A percentile compares a stretch with the other conserved stretches of the same genome.
These are phyloP conservation scores for Antheraea assamensis DNA, from an alignment of 2,888 invertebrate species.

Conservation along the genomic window DNA sequence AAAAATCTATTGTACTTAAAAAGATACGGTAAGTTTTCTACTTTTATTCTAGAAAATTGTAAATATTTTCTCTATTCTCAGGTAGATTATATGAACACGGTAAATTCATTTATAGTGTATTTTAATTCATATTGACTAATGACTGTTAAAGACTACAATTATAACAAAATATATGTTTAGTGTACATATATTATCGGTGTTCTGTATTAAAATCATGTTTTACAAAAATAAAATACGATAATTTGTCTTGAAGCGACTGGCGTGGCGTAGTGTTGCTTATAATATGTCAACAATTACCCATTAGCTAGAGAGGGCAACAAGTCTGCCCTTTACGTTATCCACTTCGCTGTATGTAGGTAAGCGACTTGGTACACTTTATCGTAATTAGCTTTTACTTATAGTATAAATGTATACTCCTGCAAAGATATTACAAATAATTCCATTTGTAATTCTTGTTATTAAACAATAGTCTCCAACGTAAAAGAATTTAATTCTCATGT, in stretches of 20 bases:
- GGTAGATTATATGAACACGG: too few relatives aligned
- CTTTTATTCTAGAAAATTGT: too few relatives aligned
- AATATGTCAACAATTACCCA: constrained; percentile 39
- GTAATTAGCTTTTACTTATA: constrained; percentile 8
- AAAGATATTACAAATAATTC: not conserved
- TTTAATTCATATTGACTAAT: too few relatives aligned
- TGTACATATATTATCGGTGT: not conserved
- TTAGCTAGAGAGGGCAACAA: constrained; percentile 42
- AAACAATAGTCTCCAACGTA: not conserved
- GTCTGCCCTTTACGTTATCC: constrained; percentile 43
- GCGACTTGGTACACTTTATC: constrained; percentile 27
- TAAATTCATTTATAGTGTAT: too few relatives aligned
- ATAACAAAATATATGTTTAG: too few relatives aligned
- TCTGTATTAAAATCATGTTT: not conserved
- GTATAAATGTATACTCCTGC: not conserved
- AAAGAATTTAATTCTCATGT: not conserved
- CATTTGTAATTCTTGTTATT: too few relatives aligned
- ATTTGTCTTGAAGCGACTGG: constrained; percentile 18
- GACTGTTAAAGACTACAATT: not conserved
- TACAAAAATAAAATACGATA: not conserved
- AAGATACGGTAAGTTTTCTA: too few relatives aligned
- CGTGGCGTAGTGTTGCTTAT: constrained; percentile 28
- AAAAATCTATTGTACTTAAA: not conserved
- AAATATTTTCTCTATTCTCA: too few relatives aligned
- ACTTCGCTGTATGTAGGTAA: constrained; percentile 36